phyloP scores from a whole-genome alignment of 1,140 invertebrate species.

The Macrotrachela quadricornifera region DNA sequence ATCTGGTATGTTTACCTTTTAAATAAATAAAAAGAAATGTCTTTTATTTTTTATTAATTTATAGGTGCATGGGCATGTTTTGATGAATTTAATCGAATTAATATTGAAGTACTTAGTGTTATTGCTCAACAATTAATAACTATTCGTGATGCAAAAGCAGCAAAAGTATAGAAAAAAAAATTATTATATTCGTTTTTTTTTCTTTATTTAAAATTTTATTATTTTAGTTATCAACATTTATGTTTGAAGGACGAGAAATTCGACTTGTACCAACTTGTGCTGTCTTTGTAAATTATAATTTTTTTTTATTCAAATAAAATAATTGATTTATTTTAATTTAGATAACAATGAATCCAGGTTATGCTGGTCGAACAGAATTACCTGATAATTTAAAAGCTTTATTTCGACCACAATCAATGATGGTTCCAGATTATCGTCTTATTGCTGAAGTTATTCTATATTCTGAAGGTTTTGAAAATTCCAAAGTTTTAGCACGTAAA shows the following conservation, averaged over 20 bases:
- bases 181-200: not conserved
- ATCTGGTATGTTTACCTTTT: slow-evolving; percentile 31
- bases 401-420: slow-evolving; percentile 67
- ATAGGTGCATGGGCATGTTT: slow-evolving; percentile 66
- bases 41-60: slow-evolving; percentile 17
- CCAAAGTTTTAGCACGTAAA: slow-evolving; percentile 58
- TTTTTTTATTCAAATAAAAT: slow-evolving; percentile 33
- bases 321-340: slow-evolving; percentile 11
- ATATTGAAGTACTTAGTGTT: slow-evolving; percentile 68
- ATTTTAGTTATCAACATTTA: slow-evolving; percentile 23
- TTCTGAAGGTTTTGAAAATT: slow-evolving; percentile 69
- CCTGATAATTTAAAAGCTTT: slow-evolving; percentile 40
- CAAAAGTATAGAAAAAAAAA: slow-evolving; percentile 31
- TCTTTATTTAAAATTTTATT: not conserved
- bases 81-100: slow-evolving; percentile 72
- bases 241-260: slow-evolving; percentile 33
- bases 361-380: slow-evolving; percentile 51
- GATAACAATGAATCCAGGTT: slow-evolving; percentile 50
- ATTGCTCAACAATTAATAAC: slow-evolving; percentile 32
- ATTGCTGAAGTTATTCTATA: slow-evolving; percentile 77
- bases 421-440: slow-evolving; percentile 66
- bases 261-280: slow-evolving; percentile 26
- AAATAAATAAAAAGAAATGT: too few species aligned
- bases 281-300: slow-evolving; percentile 24
- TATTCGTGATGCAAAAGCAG: slow-evolving; percentile 34